A percentile compares a stretch with the other conserved stretches of the same genome.
phyloP scores from a whole-genome alignment of 1,140 invertebrate species.

The Ceratina calcarata region DNA sequence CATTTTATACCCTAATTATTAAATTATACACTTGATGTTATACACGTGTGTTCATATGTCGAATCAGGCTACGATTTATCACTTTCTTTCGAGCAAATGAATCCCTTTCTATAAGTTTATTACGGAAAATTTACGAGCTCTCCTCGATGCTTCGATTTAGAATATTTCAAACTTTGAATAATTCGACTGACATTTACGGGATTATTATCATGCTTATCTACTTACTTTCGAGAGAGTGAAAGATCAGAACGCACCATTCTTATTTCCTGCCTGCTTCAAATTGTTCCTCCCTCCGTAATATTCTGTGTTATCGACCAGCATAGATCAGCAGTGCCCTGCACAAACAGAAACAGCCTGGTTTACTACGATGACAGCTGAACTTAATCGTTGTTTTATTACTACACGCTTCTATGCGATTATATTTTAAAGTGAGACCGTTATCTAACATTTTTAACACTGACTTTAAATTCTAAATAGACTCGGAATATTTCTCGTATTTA shows the following conservation, averaged over 20 bases:
- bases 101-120: no score
- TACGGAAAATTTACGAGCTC: no score
- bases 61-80: no score
- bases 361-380: neutral
- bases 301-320: conserved; percentile 12
- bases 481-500: neutral
- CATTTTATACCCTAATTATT: conserved; percentile 10
- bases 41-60: no score
- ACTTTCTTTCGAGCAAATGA: no score
- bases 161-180: no score
- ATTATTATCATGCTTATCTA: no score
- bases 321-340: neutral
- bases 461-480: neutral
- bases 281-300: neutral
- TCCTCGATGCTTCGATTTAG: no score
- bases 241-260: no score
- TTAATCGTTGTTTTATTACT: neutral
- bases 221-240: no score
- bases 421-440: neutral
- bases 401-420: neutral
- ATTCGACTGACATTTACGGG: no score
- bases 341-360: neutral
- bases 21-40: no score
- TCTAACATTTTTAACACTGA: neutral
- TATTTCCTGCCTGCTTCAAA: neutral